These are phyloP conservation scores for Aptenodytes forsteri DNA, from an alignment of 2,113 vertebrate genomes.

Conservation along the genomic window DNA sequence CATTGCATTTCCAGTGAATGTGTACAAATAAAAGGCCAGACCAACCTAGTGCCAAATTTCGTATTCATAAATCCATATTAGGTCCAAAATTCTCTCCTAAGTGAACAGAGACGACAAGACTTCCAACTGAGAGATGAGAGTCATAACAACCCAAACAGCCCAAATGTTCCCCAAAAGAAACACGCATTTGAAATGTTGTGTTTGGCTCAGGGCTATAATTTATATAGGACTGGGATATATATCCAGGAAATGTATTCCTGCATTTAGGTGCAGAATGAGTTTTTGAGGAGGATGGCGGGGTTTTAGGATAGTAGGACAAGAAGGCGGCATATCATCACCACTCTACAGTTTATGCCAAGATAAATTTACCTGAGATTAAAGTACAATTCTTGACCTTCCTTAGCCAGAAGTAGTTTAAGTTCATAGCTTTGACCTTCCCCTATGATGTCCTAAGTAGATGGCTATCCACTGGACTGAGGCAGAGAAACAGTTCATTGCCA, in stretches of 20 bases:
- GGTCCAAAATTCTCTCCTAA: neutral
- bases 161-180: neutral
- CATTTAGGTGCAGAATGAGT: neutral
- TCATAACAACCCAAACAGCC: neutral
- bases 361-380: neutral
- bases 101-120: neutral
- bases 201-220: neutral
- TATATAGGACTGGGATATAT: neutral
- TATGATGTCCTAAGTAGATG: neutral
- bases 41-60: neutral
- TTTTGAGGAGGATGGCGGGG: neutral
- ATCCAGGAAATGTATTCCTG: neutral
- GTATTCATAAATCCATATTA: neutral
- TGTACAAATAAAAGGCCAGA: neutral
- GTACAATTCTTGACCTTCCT: neutral
- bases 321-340: fast-evolving
- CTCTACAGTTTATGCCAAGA: neutral
- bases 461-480: neutral
- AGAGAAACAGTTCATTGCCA: neutral
- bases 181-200: neutral
- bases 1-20: neutral
- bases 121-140: neutral
- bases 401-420: neutral
- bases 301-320: neutral
- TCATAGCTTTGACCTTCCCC: neutral